Percentiles rank a stretch among this genome's conserved stretches.
phyloP scores from a whole-genome alignment of 2,113 vertebrate species.

The Leptobrachium leishanense region DNA sequence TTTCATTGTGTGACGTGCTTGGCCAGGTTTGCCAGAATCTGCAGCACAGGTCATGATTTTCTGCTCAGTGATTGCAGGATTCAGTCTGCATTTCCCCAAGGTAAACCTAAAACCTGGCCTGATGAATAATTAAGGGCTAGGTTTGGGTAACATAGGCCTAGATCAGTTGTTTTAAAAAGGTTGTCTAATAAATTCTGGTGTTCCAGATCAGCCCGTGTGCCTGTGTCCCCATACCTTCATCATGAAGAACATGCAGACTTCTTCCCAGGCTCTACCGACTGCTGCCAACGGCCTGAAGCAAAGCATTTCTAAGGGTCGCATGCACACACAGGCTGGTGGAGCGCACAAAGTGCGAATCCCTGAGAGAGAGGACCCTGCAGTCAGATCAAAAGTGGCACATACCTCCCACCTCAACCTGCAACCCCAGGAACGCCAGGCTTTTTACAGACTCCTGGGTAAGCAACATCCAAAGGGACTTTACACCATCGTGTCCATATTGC shows the following conservation, averaged over 20 bases:
- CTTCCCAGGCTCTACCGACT: conserved; percentile 27
- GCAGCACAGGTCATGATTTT: too few relatives aligned
- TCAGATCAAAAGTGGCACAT: not conserved
- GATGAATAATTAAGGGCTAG: too few relatives aligned
- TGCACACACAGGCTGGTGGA: conserved; percentile 34
- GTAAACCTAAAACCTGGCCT: too few relatives aligned
- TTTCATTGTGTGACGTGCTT: too few relatives aligned
- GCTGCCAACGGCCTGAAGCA: conserved; percentile 47
- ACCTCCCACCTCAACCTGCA: conserved; percentile 7
- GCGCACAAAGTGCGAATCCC: conserved; percentile 22
- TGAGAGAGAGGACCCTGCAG: conserved; percentile 44
- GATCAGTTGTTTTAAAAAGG: too few relatives aligned
- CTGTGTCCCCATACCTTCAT: conserved; percentile 2
- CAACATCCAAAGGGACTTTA: not conserved
- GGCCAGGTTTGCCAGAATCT: too few relatives aligned
- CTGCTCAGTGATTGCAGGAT: too few relatives aligned
- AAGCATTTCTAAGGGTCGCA: conserved; percentile 15
- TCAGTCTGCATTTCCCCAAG: too few relatives aligned
- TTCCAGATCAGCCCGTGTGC: conserved; percentile 20
- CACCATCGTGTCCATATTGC: too few relatives aligned
- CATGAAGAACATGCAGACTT: conserved; percentile 48
- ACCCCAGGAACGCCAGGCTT: conserved; percentile 54
- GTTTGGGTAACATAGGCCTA: too few relatives aligned
- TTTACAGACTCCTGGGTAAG: conserved; percentile 61
- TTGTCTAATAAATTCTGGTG: not conserved